Percentiles rank a stretch among this genome's conserved stretches.
Evolutionary conservation across 1,140 invertebrate species (phyloP).

Genomic region (Bilobella aurantiaca): DNA sequence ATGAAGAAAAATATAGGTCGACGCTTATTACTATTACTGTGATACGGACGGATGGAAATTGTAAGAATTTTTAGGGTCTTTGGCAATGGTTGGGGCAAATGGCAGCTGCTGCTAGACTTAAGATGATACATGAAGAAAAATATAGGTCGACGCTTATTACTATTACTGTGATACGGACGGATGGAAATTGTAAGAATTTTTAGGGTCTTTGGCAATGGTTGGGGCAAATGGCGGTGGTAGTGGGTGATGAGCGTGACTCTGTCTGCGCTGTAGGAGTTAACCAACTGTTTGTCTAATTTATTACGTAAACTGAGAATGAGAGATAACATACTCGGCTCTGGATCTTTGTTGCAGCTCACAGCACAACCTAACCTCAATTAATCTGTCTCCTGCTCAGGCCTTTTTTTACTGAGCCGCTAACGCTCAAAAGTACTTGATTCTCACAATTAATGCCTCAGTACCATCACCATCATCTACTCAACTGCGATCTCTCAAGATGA

Average conservation of each 20-base stretch:
- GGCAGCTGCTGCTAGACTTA: not conserved
- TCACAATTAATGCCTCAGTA: too few relatives aligned
- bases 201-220: not conserved
- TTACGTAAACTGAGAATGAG: constrained; percentile 6
- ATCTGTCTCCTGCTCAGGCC: not conserved
- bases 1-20: not conserved
- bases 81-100: not conserved
- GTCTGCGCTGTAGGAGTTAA: not conserved
- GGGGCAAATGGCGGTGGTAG: not conserved
- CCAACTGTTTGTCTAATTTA: not conserved
- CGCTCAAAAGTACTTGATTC: too few relatives aligned
- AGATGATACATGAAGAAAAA: not conserved
- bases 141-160: not conserved
- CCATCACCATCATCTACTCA: too few relatives aligned
- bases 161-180: not conserved
- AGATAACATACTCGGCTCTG: not conserved
- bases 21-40: not conserved
- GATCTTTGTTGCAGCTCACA: not conserved
- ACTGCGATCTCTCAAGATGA: too few relatives aligned
- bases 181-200: not conserved
- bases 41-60: not conserved
- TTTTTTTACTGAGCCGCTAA: too few relatives aligned
- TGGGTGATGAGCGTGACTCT: not conserved
- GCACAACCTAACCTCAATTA: not conserved
- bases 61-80: not conserved